Evolutionary conservation across 2,888 invertebrate species (phyloP).

Genomic region (Lasioglossum villosulum): DNA sequence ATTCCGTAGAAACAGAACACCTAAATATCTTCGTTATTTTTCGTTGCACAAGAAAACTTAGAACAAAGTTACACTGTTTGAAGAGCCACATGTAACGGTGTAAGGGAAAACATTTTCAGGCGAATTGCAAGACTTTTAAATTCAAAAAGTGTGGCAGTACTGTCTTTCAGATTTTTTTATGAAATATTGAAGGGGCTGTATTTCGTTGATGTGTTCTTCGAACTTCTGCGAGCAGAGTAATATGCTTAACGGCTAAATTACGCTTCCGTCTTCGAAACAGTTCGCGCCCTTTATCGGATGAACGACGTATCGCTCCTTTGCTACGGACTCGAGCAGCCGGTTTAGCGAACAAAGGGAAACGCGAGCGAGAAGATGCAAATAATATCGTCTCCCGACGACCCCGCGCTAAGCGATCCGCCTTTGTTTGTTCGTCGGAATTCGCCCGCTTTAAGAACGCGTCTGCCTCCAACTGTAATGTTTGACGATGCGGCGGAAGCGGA

Average conservation of each 20-base stretch:
- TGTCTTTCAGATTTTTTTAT: too few relatives aligned
- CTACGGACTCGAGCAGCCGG: not conserved
- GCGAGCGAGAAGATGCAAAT: constrained; percentile 37
- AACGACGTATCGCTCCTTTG: constrained; percentile 36
- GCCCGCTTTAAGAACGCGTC: constrained; percentile 34
- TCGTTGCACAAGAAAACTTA: too few relatives aligned
- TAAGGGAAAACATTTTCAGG: too few relatives aligned
- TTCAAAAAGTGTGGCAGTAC: too few relatives aligned
- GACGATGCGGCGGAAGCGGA: not conserved
- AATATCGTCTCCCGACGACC: constrained; percentile 28
- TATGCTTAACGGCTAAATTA: constrained; percentile 41
- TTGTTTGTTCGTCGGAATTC: constrained; percentile 24
- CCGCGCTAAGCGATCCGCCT: not conserved
- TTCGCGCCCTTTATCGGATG: constrained; percentile 41
- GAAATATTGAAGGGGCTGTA: too few relatives aligned
- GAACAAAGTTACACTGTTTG: too few relatives aligned
- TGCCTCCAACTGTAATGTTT: constrained; percentile 23
- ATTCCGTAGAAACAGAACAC: too few relatives aligned
- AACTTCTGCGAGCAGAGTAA: not conserved
- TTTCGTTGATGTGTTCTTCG: not conserved
- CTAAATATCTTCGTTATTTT: too few relatives aligned
- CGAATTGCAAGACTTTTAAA: too few relatives aligned
- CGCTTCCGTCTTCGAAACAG: constrained; percentile 23
- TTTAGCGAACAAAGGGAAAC: constrained; percentile 26
- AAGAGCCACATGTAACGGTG: too few relatives aligned